Conservation (phyloP, 2,113 vertebrate species). For the Chrysochloris asiatica region DNA sequence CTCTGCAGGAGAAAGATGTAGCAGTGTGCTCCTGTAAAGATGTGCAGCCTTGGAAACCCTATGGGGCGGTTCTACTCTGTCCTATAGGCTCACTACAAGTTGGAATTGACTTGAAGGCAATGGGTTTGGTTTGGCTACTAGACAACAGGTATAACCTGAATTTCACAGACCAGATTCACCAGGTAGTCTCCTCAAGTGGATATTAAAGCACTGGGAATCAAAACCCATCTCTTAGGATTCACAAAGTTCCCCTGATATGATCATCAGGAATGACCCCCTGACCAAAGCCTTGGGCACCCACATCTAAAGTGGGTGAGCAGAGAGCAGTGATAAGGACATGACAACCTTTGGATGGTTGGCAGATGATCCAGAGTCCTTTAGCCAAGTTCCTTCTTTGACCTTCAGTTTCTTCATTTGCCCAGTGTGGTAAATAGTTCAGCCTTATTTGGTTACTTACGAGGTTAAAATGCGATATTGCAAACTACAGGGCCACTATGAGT, state of each 20-base stretch:
- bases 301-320: not conserved
- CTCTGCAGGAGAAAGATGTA: not conserved
- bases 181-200: accelerated
- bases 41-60: not conserved
- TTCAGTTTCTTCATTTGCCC: not conserved
- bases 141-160: not conserved
- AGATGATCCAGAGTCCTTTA: too few species aligned
- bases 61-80: not conserved
- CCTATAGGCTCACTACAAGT: not conserved
- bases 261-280: not conserved
- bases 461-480: not conserved
- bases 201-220: not conserved
- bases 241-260: not conserved
- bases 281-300: not conserved
- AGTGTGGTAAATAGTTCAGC: not conserved
- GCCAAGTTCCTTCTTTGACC: not conserved
- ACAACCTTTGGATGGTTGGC: not conserved
- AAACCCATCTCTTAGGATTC: not conserved
- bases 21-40: not conserved
- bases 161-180: not conserved
- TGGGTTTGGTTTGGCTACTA: not conserved
- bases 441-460: not conserved
- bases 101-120: not conserved
- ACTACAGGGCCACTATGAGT: not conserved
- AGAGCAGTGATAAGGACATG: not conserved